Conservation (phyloP, 92 coral and sea anemone genomes). For the Umimayanthus kanabou region DNA sequence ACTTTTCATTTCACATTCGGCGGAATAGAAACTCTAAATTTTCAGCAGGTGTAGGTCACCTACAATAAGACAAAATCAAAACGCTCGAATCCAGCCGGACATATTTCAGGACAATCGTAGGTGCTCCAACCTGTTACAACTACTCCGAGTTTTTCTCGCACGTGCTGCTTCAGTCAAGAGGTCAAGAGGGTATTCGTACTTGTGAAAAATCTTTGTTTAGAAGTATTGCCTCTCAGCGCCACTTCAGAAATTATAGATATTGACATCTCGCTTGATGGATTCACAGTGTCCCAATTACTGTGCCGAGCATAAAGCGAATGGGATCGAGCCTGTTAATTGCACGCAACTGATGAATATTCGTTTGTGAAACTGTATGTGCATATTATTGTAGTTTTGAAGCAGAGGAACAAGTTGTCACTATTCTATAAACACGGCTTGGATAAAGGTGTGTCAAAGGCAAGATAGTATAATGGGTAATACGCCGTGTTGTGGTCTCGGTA, state of each 20-base stretch:
- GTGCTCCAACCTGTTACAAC: background rate
- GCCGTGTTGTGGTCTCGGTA: too few species aligned
- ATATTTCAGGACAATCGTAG: background rate
- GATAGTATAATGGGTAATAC: too few species aligned
- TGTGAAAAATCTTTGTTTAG: constrained; percentile 25
- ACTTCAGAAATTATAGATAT: constrained; percentile 35
- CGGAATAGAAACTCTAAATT: background rate
- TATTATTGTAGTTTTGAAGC: background rate
- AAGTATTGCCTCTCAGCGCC: constrained; percentile 15
- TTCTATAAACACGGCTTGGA: background rate
- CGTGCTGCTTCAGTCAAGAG: background rate
- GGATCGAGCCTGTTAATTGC: background rate
- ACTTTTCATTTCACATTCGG: background rate
- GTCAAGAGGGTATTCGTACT: constrained; percentile 19
- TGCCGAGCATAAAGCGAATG: background rate
- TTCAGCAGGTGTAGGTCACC: background rate
- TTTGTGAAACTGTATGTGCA: background rate
- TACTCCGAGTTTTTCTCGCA: constrained; percentile 3
- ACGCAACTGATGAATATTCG: background rate
- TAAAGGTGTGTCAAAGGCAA: too few species aligned
- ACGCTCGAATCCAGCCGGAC: background rate
- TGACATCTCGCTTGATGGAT: background rate
- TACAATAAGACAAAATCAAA: background rate
- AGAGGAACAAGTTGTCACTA: background rate
- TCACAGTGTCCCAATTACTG: constrained; percentile 1